Evolutionary conservation across 2,113 vertebrate species (phyloP), one percentile per base, ranked within the genome.

Genomic region (Pelodiscus sinensis): DNA sequence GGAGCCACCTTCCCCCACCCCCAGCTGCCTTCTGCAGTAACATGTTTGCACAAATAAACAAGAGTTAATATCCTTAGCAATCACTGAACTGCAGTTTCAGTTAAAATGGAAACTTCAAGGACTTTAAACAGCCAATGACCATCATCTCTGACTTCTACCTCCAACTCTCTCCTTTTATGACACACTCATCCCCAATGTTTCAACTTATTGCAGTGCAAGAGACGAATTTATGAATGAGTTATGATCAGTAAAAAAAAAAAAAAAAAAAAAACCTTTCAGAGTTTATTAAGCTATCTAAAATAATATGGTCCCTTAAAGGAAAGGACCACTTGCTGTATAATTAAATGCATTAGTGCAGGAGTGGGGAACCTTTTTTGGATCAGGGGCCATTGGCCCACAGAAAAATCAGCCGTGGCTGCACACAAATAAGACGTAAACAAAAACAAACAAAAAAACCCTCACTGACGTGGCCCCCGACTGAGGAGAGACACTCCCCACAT

Each of bases 81-180:
- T 6, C 91, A 38, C 6, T 0, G 1, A 71, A 5, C 18, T 85
- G 79, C 50, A 51, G 54, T 3, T 8, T 50, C 83, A 91, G 85
- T 58, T 71, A n/a, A 35, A 68, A 31, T 55, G 52, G 22, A 21
- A 6, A 51, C 8, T 38, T 57, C 54, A 50, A 16, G 44, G 35
- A 8, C 0, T 54, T 2, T 4, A 77, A 31, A 10, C 0, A 75
- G 19, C 8, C 0, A 88, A 44, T 0, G 3, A 44, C 22, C 13
- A 25, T 50, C 38, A 77, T 24, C 38, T 8, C 24, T 14, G 24
- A 77, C 38, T 77, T 50, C 73, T 50, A 77, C 24, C 13, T 77
- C 65, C 18, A 71, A 18, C 35, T 77, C n/a, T 90, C 2, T 1
- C n/a, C 68, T 52, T 22, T 35, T 71, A 14, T 35, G 18, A 71